Conservation (phyloP, 2,797 vertebrate species). For the Staurois parvus region DNA sequence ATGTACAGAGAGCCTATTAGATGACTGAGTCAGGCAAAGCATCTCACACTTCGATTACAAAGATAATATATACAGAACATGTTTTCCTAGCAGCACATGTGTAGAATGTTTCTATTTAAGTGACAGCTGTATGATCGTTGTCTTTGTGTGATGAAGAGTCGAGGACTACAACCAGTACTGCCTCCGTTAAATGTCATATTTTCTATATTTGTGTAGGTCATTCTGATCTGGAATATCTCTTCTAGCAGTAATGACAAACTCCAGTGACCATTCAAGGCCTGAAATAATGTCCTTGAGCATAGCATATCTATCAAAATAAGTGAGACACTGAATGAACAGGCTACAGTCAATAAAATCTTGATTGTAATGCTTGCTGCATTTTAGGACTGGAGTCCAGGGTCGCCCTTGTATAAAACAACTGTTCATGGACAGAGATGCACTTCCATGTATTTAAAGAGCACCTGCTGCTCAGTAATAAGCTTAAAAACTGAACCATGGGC, state of each 20-base stretch:
- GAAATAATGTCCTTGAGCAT: slow-evolving; percentile 3
- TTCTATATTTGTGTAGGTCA: not conserved
- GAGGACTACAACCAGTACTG: not conserved
- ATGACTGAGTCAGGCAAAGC: not conserved
- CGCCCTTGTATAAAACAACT: not conserved
- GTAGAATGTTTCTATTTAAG: not conserved
- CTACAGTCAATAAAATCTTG: not conserved
- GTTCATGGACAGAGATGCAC: not conserved
- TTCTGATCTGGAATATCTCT: not conserved
- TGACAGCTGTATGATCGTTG: not conserved
- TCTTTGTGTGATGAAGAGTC: not conserved
- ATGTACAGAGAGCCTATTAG: not conserved
- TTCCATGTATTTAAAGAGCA: too few relatives aligned
- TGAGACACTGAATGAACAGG: slow-evolving; percentile 8
- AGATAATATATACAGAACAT: slow-evolving; percentile 20
- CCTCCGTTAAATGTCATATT: slow-evolving; percentile 8
- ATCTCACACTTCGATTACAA: not conserved
- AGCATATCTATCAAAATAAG: slow-evolving; percentile 3
- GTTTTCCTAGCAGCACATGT: not conserved
- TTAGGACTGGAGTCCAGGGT: not conserved
- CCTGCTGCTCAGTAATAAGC: too few relatives aligned
- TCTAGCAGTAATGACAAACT: slow-evolving; percentile 7
- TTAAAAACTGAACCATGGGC: too few relatives aligned
- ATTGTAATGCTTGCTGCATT: not conserved
- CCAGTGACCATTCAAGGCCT: slow-evolving; percentile 1